Conservation (phyloP, 2,888 invertebrate species). For the Drosophila mulleri region DNA sequence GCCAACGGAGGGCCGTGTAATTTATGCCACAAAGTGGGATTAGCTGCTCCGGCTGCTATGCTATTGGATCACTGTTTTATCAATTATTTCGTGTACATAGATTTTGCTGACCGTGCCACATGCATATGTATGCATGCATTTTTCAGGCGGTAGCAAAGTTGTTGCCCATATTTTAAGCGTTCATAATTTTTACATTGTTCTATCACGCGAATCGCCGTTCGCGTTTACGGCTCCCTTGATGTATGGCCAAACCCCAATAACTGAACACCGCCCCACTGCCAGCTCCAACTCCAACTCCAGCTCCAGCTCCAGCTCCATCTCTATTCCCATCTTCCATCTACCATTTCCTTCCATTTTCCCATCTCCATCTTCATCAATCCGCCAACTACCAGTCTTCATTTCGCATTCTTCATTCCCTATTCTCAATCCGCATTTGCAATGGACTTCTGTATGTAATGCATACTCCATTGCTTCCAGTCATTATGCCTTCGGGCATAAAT, state of each 20-base stretch:
- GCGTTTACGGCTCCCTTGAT: slow-evolving; percentile 52
- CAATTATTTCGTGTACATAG: slow-evolving; percentile 59
- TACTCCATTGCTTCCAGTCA: slow-evolving; percentile 75
- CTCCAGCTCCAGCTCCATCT: not conserved
- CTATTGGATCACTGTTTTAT: slow-evolving; percentile 48
- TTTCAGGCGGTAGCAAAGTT: slow-evolving; percentile 36
- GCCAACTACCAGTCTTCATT: slow-evolving; percentile 20
- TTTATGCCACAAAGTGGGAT: slow-evolving; percentile 1
- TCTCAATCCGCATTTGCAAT: slow-evolving; percentile 34
- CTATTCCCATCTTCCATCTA: not conserved
- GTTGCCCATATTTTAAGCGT: slow-evolving; percentile 10
- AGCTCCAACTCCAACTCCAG: not conserved
- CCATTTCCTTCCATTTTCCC: not conserved
- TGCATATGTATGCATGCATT: slow-evolving; percentile 64
- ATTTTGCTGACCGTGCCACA: slow-evolving; percentile 23
- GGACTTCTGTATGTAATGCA: slow-evolving; percentile 58
- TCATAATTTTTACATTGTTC: slow-evolving; percentile 75
- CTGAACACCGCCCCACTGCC: not conserved
- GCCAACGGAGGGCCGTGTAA: not conserved
- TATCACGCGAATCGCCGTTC: slow-evolving; percentile 79
- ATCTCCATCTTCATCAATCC: slow-evolving; percentile 1
- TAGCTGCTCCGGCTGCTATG: not conserved
- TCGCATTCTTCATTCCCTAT: slow-evolving; percentile 34
- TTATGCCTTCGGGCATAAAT: slow-evolving; percentile 68
- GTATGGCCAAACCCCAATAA: slow-evolving; percentile 44